Percentiles rank a stretch among this genome's conserved stretches.
Conservation (phyloP, 2,797 vertebrate genomes). For the Gymnothorax reevesii region DNA sequence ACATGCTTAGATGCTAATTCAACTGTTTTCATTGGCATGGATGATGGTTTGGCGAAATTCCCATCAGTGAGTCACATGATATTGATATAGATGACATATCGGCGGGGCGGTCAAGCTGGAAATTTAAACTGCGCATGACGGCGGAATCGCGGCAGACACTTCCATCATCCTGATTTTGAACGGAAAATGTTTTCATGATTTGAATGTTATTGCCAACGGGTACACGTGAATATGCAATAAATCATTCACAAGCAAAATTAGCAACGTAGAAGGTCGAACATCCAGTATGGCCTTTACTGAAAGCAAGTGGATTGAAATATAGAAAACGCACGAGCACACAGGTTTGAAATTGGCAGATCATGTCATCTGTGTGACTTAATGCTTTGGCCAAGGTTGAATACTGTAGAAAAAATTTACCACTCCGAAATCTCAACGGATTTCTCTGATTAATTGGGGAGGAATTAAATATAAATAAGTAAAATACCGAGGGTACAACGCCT, state of each 20-base stretch:
- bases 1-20: constrained; percentile 4
- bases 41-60: background rate
- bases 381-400: background rate
- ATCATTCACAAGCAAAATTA: background rate
- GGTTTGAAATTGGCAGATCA: background rate
- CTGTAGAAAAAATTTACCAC: background rate
- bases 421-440: background rate
- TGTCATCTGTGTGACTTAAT: background rate
- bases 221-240: background rate
- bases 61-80: background rate
- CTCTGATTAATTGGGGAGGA: background rate
- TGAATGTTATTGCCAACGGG: background rate
- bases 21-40: background rate
- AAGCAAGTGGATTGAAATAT: background rate
- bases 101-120: background rate
- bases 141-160: background rate
- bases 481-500: background rate
- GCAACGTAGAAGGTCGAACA: background rate
- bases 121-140: background rate
- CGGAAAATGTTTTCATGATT: background rate
- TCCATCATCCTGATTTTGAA: background rate
- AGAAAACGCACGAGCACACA: background rate
- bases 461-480: background rate
- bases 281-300: background rate
- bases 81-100: background rate